These are phyloP conservation scores for Temnothorax longispinosus DNA, from an alignment of 1,140 invertebrate genomes.

Conservation along the genomic window DNA sequence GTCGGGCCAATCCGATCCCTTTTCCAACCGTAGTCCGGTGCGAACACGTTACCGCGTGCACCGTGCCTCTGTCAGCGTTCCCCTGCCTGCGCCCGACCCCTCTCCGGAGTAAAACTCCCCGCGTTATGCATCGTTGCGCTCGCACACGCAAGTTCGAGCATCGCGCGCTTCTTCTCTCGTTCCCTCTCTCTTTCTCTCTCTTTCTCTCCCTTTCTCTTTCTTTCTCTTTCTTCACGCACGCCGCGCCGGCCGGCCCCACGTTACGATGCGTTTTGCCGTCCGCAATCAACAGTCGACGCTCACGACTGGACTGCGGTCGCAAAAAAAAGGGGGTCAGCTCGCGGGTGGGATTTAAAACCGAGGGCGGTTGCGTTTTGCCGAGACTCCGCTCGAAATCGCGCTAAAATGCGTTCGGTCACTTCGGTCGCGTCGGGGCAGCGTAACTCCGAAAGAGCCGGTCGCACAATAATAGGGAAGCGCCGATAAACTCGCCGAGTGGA, in stretches of 20 bases:
- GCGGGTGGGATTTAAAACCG: slow-evolving; percentile 20
- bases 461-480: slow-evolving; percentile 29
- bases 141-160: slow-evolving; percentile 66
- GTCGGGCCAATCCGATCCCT: slow-evolving; percentile 68
- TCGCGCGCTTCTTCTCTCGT: slow-evolving; percentile 1
- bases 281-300: slow-evolving; percentile 24
- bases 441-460: background rate
- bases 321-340: background rate
- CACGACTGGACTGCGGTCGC: background rate
- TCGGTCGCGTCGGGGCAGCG: too few species aligned
- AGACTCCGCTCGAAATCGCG: background rate
- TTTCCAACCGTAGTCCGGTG: slow-evolving; percentile 66
- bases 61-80: slow-evolving; percentile 4
- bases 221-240: background rate
- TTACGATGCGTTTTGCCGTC: slow-evolving; percentile 27
- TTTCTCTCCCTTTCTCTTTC: background rate
- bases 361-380: slow-evolving; percentile 2
- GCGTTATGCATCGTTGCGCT: slow-evolving; percentile 68
- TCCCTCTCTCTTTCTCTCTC: background rate
- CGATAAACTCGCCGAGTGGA: slow-evolving; percentile 43
- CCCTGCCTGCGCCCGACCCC: background rate
- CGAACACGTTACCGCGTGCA: slow-evolving; percentile 59
- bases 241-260: background rate
- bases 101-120: background rate
- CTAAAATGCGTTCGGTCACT: background rate